Evolutionary conservation across 2,113 vertebrate genomes (phyloP).

Genomic region (Epinephelus moara): DNA sequence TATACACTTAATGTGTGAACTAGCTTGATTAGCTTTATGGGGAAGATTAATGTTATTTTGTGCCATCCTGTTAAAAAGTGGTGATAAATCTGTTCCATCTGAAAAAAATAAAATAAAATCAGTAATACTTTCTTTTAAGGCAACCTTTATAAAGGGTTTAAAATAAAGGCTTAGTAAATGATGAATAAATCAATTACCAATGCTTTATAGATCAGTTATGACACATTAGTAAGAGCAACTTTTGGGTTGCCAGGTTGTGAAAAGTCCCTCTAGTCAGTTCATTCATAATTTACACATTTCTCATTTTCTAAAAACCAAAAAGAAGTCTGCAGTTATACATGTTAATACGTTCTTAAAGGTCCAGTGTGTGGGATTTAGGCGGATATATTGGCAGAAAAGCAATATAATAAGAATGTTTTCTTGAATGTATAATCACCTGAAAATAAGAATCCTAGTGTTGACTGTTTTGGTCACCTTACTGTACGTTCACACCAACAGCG

Average conservation of each 20-base stretch:
- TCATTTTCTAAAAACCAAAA: neutral
- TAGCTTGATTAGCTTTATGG: neutral
- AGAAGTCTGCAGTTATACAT: too few relatives aligned
- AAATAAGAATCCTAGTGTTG: too few relatives aligned
- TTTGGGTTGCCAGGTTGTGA: constrained; percentile 1
- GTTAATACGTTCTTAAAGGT: too few relatives aligned
- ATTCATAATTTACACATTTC: neutral
- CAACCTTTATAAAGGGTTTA: neutral
- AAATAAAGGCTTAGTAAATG: neutral
- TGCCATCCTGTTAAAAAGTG: neutral
- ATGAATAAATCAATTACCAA: neutral
- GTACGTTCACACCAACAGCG: too few relatives aligned
- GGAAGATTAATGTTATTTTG: neutral
- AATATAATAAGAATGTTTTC: too few relatives aligned
- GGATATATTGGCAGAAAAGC: too few relatives aligned
- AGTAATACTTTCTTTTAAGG: neutral
- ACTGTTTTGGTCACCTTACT: too few relatives aligned
- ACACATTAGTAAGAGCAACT: neutral
- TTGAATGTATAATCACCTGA: too few relatives aligned
- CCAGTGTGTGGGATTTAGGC: too few relatives aligned
- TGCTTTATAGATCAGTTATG: neutral
- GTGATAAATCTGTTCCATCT: constrained; percentile 1
- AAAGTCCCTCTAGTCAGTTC: neutral
- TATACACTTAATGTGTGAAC: neutral
- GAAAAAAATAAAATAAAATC: neutral